Percentiles rank a stretch among this genome's conserved stretches.
Conservation (phyloP, 1,140 invertebrate genomes). For the Rhagoletis zephyria region DNA sequence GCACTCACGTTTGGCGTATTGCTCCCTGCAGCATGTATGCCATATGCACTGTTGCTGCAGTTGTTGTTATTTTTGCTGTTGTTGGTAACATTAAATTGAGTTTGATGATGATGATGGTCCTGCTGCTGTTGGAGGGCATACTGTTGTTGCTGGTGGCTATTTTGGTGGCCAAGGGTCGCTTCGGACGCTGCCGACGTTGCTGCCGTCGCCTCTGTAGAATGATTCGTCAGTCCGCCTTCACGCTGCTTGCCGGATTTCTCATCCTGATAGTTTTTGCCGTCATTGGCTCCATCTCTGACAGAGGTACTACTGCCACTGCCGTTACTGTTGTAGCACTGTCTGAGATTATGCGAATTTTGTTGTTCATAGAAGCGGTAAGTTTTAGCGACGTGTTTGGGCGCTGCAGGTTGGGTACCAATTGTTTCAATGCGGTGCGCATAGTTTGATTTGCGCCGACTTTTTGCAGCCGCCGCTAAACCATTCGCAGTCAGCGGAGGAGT, state of each 20-base stretch:
- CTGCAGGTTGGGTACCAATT: not conserved
- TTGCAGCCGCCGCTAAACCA: not conserved
- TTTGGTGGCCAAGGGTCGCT: not conserved
- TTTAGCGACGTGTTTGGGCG: not conserved
- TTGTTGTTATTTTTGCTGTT: slow-evolving; percentile 6
- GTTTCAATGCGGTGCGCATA: slow-evolving; percentile 61
- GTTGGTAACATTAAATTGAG: not conserved
- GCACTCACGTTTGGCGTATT: not conserved
- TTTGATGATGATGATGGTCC: slow-evolving; percentile 1
- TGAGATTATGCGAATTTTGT: not conserved
- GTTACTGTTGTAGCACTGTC: not conserved
- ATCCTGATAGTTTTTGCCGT: not conserved
- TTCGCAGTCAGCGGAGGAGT: not conserved
- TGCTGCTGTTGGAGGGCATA: not conserved
- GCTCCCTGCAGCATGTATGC: not conserved
- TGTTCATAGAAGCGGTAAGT: not conserved
- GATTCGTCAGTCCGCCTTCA: not conserved
- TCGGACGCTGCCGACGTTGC: not conserved
- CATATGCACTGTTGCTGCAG: not conserved
- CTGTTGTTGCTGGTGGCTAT: not conserved
- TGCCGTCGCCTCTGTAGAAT: not conserved
- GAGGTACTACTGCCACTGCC: too few species aligned
- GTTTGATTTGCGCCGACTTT: slow-evolving; percentile 61
- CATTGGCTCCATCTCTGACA: not conserved
- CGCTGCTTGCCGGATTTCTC: not conserved